Evolutionary conservation across 2,888 invertebrate species (phyloP).

Genomic region (Dendrolimus houi): DNA sequence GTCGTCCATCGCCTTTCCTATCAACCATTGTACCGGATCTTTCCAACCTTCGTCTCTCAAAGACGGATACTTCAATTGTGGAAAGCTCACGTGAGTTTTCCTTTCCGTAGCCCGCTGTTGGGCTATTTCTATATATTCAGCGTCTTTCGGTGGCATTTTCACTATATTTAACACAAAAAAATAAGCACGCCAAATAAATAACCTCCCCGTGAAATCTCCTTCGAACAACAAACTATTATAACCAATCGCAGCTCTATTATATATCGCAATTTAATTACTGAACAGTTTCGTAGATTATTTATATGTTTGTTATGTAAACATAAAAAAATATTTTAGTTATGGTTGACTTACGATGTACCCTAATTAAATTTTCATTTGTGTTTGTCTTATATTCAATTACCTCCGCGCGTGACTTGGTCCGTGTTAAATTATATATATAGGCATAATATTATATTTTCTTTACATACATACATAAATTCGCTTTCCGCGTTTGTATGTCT

Average conservation of each 20-base stretch:
- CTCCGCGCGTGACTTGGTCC: too few species aligned
- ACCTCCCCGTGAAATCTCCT: too few species aligned
- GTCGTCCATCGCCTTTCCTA: conserved; percentile 80
- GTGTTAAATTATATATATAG: too few species aligned
- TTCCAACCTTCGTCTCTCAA: conserved; percentile 47
- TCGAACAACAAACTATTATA: too few species aligned
- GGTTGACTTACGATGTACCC: background rate
- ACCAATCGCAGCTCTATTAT: background rate
- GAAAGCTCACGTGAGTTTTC: conserved; percentile 55
- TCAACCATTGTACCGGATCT: conserved; percentile 75
- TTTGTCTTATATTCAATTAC: too few species aligned
- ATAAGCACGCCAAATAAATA: too few species aligned
- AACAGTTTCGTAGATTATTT: background rate
- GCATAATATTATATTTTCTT: too few species aligned
- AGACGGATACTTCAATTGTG: conserved; percentile 68
- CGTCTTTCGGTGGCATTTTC: conserved; percentile 27
- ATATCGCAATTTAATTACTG: background rate
- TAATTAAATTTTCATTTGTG: background rate
- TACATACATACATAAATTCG: too few species aligned
- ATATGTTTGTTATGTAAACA: background rate
- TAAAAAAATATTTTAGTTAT: background rate
- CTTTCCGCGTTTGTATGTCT: too few species aligned
- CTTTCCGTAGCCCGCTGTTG: conserved; percentile 37
- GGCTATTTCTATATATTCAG: conserved; percentile 25
- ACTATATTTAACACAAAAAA: background rate